Evolutionary conservation across 92 coral and sea anemone genomes (phyloP).

Genomic region (Epizoanthus stellaris): DNA sequence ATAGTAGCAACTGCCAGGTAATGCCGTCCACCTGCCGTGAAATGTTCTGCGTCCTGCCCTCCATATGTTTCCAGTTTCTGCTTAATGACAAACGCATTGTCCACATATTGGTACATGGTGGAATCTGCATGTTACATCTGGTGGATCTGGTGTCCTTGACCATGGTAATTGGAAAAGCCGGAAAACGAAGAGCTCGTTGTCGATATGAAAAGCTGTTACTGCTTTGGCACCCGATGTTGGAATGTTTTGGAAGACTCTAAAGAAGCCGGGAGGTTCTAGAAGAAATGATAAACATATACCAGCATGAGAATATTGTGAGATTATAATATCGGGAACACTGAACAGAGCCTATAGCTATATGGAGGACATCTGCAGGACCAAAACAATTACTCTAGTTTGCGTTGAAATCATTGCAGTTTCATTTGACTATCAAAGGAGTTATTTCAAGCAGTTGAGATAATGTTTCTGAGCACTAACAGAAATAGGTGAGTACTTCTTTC

Average conservation of each 20-base stretch:
- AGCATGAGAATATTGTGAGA: too few relatives aligned
- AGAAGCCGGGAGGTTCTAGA: neutral
- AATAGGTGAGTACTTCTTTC: too few relatives aligned
- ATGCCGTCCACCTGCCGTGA: neutral
- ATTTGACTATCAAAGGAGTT: too few relatives aligned
- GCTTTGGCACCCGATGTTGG: neutral
- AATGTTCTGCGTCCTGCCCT: neutral
- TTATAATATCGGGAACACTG: too few relatives aligned
- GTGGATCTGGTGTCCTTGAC: neutral
- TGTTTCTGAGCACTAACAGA: too few relatives aligned
- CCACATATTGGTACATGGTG: neutral
- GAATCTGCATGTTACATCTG: neutral
- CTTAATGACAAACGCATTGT: neutral
- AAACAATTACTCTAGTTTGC: too few relatives aligned
- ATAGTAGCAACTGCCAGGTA: neutral
- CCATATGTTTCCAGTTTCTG: neutral
- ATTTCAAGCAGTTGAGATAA: too few relatives aligned
- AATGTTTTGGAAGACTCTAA: neutral
- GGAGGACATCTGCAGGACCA: too few relatives aligned
- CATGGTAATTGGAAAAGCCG: neutral
- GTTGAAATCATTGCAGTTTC: too few relatives aligned
- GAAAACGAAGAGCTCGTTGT: neutral
- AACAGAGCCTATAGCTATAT: too few relatives aligned
- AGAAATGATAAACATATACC: too few relatives aligned
- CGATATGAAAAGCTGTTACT: neutral